Conservation (phyloP, 1,140 invertebrate genomes). For the Himalopsyche phryganea region DNA sequence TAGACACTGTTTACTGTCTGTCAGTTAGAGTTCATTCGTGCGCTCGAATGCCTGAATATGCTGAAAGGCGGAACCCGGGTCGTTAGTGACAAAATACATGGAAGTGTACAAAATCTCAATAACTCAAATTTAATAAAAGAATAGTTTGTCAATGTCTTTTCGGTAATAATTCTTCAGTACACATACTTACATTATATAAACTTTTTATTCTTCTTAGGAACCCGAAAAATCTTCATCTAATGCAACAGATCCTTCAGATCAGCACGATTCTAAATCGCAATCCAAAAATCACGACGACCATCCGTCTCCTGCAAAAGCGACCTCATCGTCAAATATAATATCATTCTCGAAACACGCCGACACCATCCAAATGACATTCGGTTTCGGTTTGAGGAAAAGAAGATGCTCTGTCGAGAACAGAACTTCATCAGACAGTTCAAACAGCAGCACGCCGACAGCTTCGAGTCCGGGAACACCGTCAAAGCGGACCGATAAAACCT, state of each 20-base stretch:
- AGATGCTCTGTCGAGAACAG: slow-evolving; percentile 55
- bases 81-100: no score
- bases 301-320: background rate
- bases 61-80: no score
- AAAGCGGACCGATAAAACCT: slow-evolving; percentile 34
- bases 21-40: no score
- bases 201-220: slow-evolving; percentile 13
- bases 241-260: slow-evolving; percentile 5
- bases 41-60: no score
- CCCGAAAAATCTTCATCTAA: slow-evolving; percentile 12
- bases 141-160: background rate
- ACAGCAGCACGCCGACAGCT: slow-evolving; percentile 52
- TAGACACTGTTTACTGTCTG: no score
- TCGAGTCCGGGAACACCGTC: slow-evolving; percentile 53
- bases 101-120: no score
- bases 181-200: background rate
- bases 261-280: background rate
- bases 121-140: background rate
- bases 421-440: slow-evolving; percentile 50
- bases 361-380: slow-evolving; percentile 22
- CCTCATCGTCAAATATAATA: slow-evolving; percentile 13
- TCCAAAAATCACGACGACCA: slow-evolving; percentile 6
- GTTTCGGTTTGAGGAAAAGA: slow-evolving; percentile 53
- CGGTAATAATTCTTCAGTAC: background rate
- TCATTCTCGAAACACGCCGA: slow-evolving; percentile 29